These are phyloP conservation scores for Cinclus mexicanus DNA, from an alignment of 2,113 vertebrate genomes.

Conservation along the genomic window DNA sequence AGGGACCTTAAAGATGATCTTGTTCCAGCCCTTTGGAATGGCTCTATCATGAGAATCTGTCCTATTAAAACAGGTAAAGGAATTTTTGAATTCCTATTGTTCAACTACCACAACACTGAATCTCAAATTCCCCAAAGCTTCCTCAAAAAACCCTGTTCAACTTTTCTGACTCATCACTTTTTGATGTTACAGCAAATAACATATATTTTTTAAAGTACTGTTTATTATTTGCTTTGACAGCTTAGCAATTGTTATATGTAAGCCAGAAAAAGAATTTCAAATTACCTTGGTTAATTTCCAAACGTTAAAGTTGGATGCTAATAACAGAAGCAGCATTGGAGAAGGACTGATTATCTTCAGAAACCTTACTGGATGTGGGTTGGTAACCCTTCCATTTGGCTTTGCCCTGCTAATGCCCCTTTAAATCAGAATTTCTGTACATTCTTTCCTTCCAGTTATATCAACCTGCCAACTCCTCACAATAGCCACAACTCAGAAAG, in stretches of 20 bases:
- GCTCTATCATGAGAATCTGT: background rate
- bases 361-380: background rate
- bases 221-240: background rate
- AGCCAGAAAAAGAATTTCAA: background rate
- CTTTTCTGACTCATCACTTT: background rate
- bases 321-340: background rate
- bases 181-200: background rate
- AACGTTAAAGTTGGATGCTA: background rate
- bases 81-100: background rate
- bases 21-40: background rate
- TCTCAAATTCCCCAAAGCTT: background rate
- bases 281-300: background rate
- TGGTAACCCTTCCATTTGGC: background rate
- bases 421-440: background rate
- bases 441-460: background rate
- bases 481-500: background rate
- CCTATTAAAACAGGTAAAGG: background rate
- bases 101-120: background rate
- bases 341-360: background rate
- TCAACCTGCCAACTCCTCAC: background rate
- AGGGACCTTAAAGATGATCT: background rate
- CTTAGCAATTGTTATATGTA: background rate
- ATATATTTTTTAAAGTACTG: background rate
- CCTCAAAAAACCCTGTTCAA: background rate
- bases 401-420: background rate